phyloP scores from a whole-genome alignment of 2,888 invertebrate genomes.

The Leucozona laternaria region DNA sequence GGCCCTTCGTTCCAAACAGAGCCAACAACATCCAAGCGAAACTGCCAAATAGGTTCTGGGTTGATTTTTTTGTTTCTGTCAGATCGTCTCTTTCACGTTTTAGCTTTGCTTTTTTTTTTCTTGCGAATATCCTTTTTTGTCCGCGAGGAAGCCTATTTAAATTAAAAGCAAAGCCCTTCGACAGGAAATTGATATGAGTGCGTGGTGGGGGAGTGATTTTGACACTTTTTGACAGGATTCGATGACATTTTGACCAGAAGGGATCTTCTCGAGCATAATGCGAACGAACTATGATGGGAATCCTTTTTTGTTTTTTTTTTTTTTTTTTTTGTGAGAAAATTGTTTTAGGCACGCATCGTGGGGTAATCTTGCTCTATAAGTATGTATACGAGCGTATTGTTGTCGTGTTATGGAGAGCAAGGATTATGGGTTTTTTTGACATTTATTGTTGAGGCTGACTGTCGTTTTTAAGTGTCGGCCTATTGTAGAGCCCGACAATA shows the following conservation, averaged over 20 bases:
- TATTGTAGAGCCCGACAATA: constrained; percentile 2
- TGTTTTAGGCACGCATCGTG: constrained; percentile 65
- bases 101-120: not conserved
- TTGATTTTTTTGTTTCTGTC: constrained; percentile 48
- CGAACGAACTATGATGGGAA: constrained; percentile 25
- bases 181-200: constrained; percentile 46
- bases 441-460: constrained; percentile 58
- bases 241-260: constrained; percentile 49
- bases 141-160: constrained; percentile 60
- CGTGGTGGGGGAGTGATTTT: constrained; percentile 30
- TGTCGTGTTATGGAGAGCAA: not conserved
- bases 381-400: too few relatives aligned
- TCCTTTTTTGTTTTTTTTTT: constrained; percentile 1
- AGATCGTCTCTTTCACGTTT: constrained; percentile 30
- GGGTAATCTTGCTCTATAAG: constrained; percentile 4
- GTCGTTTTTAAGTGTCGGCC: constrained; percentile 46
- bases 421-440: constrained; percentile 54
- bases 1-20: constrained; percentile 25
- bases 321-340: not conserved
- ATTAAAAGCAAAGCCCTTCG: constrained; percentile 69
- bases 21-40: constrained; percentile 1
- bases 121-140: constrained; percentile 39
- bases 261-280: constrained; percentile 18
- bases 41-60: constrained; percentile 46
- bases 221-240: constrained; percentile 67